A percentile compares a stretch with the other conserved stretches of the same genome.
Conservation (phyloP, 2,888 invertebrate species). For the Smittia aterrima region DNA sequence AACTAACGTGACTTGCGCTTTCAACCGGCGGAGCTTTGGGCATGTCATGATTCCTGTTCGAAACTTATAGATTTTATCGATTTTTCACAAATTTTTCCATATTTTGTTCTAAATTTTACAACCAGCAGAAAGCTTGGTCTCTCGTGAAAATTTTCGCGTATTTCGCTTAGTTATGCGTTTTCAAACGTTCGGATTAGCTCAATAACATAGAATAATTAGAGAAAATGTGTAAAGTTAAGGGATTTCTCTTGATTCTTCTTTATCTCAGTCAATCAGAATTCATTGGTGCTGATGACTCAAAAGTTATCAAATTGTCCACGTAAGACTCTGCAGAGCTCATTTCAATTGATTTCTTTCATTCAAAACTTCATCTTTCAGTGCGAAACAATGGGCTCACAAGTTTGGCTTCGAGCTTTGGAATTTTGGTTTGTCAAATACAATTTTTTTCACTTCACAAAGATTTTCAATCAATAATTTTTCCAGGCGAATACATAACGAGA, state of each 20-base stretch:
- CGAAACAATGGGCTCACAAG: conserved; percentile 78
- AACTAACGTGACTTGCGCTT: conserved; percentile 30
- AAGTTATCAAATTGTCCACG: conserved; percentile 33
- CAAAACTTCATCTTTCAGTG: conserved; percentile 56
- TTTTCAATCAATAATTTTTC: conserved; percentile 3
- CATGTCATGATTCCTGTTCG: background rate
- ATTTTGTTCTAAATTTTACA: conserved; percentile 14
- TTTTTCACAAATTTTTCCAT: conserved; percentile 34
- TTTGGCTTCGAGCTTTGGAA: conserved; percentile 76
- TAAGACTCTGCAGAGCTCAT: background rate
- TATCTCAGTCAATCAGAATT: conserved; percentile 28
- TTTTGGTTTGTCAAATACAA: conserved; percentile 51
- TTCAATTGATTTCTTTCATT: background rate
- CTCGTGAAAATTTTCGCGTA: background rate
- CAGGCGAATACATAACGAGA: conserved; percentile 74
- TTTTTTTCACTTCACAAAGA: background rate
- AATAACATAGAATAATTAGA: conserved; percentile 24
- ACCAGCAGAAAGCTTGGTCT: background rate
- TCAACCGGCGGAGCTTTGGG: background rate
- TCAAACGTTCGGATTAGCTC: background rate
- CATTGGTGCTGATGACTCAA: conserved; percentile 34
- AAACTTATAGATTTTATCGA: conserved; percentile 28
- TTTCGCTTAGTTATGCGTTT: conserved; percentile 19
- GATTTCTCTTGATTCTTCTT: background rate
- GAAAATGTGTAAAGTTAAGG: conserved; percentile 29